A percentile compares a stretch with the other conserved stretches of the same genome.
phyloP scores from a whole-genome alignment of 2,113 vertebrate genomes.

The Otolemur garnettii region DNA sequence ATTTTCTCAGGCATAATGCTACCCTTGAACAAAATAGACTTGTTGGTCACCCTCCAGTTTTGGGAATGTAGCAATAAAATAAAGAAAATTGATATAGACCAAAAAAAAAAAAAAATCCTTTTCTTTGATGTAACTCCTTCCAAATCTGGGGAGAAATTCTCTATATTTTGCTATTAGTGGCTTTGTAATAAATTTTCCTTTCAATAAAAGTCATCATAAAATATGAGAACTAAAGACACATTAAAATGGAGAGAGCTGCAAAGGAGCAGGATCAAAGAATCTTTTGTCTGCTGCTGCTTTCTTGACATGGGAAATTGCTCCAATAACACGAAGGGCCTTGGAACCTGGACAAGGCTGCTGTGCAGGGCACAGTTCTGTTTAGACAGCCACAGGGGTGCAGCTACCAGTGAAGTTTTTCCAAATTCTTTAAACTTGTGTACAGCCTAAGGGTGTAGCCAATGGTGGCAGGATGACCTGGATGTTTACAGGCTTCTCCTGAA shows the following conservation, averaged over 20 bases:
- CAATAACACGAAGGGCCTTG: background rate
- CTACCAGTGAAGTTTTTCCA: background rate
- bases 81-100: background rate
- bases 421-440: background rate
- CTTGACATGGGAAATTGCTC: background rate
- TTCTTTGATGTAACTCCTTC: background rate
- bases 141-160: background rate
- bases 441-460: background rate
- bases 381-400: background rate
- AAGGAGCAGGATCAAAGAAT: background rate
- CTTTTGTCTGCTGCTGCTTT: background rate
- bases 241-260: background rate
- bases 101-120: background rate
- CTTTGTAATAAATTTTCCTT: background rate
- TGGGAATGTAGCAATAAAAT: background rate
- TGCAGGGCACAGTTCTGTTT: background rate
- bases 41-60: background rate
- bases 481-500: background rate
- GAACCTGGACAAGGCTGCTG: background rate
- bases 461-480: background rate
- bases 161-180: background rate
- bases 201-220: background rate
- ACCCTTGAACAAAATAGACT: conserved; percentile 19
- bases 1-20: conserved; percentile 19
- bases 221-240: background rate